Evolutionary conservation across 2,113 vertebrate species (phyloP).

Genomic region (Delphinus delphis): DNA sequence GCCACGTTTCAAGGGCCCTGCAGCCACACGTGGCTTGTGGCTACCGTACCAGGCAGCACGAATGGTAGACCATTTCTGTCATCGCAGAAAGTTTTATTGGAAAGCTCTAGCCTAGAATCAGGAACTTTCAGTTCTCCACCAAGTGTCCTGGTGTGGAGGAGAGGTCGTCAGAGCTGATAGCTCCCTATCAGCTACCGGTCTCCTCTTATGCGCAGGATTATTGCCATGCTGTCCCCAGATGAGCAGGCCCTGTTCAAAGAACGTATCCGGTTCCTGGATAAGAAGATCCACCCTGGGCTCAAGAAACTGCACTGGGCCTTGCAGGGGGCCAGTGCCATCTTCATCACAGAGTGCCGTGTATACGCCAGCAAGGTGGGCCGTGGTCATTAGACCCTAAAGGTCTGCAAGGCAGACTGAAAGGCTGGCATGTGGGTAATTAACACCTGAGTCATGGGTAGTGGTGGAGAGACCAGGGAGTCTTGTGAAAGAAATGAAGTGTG

Average conservation of each 20-base stretch:
- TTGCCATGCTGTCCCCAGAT: constrained; percentile 84
- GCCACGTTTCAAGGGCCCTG: neutral
- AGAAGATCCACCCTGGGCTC: constrained; percentile 89
- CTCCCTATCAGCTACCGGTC: neutral
- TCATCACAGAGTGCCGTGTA: constrained; percentile 87
- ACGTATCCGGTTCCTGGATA: constrained; percentile 86
- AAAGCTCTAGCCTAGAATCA: neutral
- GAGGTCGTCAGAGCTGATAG: neutral
- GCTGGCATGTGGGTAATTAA: neutral
- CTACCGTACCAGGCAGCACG: neutral
- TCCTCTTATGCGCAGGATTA: constrained; percentile 82
- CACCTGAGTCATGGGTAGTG: neutral
- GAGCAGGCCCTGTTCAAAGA: constrained; percentile 89
- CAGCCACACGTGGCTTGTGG: neutral
- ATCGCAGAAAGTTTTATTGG: neutral
- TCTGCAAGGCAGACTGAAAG: neutral
- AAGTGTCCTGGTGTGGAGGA: neutral
- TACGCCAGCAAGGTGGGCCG: constrained; percentile 89
- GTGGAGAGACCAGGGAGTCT: neutral
- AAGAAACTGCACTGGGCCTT: constrained; percentile 88
- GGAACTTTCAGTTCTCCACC: neutral
- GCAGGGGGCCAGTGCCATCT: constrained; percentile 83
- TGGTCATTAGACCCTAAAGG: neutral
- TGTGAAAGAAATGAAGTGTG: neutral
- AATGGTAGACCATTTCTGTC: neutral